These are phyloP conservation scores for Cromileptes altivelis DNA, from an alignment of 2,113 vertebrate species.

Conservation along the genomic window DNA sequence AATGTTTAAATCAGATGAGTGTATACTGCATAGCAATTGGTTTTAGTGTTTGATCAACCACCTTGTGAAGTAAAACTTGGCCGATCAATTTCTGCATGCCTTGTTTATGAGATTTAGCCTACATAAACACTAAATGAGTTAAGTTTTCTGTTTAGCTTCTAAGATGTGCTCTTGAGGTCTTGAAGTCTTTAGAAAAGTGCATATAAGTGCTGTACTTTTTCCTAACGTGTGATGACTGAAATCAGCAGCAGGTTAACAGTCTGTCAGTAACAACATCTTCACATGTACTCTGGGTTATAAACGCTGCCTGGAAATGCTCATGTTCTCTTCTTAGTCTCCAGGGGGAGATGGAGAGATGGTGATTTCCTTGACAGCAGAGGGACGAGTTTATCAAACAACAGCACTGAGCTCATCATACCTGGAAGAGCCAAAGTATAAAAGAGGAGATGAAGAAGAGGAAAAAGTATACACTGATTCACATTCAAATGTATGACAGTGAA, in stretches of 20 bases:
- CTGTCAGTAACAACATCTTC: background rate
- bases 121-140: background rate
- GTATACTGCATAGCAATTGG: background rate
- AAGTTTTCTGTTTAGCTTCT: background rate
- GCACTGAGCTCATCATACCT: slow-evolving; percentile 80
- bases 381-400: slow-evolving; percentile 77
- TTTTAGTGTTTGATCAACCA: background rate
- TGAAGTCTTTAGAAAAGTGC: slow-evolving; percentile 18
- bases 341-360: background rate
- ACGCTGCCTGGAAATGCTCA: slow-evolving; percentile 8
- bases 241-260: background rate
- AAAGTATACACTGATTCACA: too few relatives aligned
- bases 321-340: slow-evolving; percentile 67
- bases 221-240: background rate
- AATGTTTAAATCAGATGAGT: background rate
- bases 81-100: too few relatives aligned
- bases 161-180: slow-evolving; percentile 31
- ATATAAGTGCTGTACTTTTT: background rate
- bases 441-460: background rate
- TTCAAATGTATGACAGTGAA: too few relatives aligned
- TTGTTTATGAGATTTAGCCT: background rate
- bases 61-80: background rate
- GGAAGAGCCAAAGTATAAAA: background rate
- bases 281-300: background rate
- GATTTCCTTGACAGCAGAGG: slow-evolving; percentile 45